These are phyloP conservation scores for Polypedilum vanderplanki DNA, from an alignment of 1,140 invertebrate genomes.

Conservation along the genomic window DNA sequence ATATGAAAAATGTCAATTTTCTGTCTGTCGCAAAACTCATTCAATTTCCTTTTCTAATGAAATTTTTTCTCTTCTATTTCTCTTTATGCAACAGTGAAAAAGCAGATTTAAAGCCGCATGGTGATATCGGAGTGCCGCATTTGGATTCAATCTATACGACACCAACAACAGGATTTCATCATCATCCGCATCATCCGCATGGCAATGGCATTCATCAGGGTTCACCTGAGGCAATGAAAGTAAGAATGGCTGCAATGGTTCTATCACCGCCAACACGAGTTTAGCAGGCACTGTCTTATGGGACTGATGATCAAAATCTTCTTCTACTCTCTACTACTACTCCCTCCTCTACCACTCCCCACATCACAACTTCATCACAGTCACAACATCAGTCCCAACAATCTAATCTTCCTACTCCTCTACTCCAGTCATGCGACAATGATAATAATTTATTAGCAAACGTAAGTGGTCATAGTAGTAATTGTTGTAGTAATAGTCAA, in stretches of 20 bases:
- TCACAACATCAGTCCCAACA: constrained; percentile 27
- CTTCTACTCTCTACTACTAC: background rate
- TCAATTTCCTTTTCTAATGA: constrained; percentile 33
- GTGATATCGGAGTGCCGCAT: constrained; percentile 42
- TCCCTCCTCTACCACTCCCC: background rate
- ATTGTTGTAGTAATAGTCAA: background rate
- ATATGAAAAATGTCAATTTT: background rate
- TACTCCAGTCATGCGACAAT: constrained; percentile 30
- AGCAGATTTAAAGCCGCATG: constrained; percentile 45
- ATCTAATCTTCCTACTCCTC: constrained; percentile 29
- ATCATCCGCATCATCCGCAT: constrained; percentile 35
- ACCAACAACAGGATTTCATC: constrained; percentile 36
- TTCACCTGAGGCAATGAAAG: constrained; percentile 67
- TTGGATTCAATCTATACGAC: constrained; percentile 45
- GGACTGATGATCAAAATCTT: constrained; percentile 29
- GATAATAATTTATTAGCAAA: constrained; percentile 25
- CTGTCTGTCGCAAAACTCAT: background rate
- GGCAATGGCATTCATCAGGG: constrained; percentile 39
- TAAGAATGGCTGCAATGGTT: constrained; percentile 68
- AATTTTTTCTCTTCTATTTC: constrained; percentile 30
- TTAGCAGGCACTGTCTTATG: constrained; percentile 51
- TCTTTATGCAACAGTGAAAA: constrained; percentile 38
- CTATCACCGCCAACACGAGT: constrained; percentile 71
- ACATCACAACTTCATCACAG: background rate
- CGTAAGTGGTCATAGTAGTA: constrained; percentile 25